Evolutionary conservation across 1,140 invertebrate species (phyloP).

Genomic region (Bombus huntii): DNA sequence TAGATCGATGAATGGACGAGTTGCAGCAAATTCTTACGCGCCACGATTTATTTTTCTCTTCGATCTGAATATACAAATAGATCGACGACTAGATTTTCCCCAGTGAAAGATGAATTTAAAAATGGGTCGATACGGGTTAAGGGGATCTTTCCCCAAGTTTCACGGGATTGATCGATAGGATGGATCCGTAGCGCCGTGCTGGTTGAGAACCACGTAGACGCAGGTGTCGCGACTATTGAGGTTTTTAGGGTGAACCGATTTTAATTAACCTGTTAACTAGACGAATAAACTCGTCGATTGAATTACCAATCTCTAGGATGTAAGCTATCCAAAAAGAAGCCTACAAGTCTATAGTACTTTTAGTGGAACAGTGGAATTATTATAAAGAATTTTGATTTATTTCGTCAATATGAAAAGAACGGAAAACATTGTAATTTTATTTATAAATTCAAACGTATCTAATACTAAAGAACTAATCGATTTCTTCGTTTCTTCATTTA

Average conservation of each 20-base stretch:
- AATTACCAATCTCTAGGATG: no score
- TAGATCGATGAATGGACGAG: background rate
- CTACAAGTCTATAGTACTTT: no score
- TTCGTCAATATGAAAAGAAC: no score
- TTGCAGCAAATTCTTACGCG: background rate
- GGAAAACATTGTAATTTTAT: no score
- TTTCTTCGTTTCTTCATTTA: no score
- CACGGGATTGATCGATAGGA: background rate
- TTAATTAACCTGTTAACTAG: slow-evolving; percentile 13
- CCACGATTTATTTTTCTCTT: background rate
- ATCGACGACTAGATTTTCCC: background rate
- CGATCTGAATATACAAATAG: background rate
- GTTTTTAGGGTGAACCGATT: slow-evolving; percentile 41
- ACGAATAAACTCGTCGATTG: background rate
- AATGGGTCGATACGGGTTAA: background rate
- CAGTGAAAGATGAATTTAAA: background rate
- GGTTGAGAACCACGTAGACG: slow-evolving; percentile 25
- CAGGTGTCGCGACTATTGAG: background rate
- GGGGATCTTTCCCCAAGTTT: no score
- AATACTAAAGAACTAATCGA: no score
- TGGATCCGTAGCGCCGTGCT: background rate
- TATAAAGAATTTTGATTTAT: no score
- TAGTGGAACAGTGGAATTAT: no score
- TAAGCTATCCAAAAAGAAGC: no score
- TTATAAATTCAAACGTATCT: no score